phyloP scores from a whole-genome alignment of 2,797 vertebrate species.

The Xenops minutus region DNA sequence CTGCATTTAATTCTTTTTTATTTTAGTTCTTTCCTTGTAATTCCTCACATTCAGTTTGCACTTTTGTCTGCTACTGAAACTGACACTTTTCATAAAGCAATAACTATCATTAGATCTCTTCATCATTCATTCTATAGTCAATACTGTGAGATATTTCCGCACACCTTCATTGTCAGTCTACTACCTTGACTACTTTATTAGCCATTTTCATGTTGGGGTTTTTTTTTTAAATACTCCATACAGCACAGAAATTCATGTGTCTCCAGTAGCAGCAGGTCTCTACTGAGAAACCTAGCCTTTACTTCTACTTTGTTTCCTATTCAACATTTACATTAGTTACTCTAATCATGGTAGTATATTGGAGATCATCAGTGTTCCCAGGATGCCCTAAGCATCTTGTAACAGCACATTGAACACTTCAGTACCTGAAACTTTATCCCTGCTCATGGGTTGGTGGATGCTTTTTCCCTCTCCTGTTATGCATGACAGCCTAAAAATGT shows the following conservation, averaged over 20 bases:
- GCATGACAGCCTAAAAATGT: neutral
- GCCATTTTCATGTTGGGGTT: neutral
- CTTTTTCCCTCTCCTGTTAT: neutral
- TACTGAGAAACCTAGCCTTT: neutral
- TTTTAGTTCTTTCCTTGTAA: neutral
- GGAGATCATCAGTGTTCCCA: neutral
- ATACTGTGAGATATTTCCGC: neutral
- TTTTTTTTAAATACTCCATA: neutral
- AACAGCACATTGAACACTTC: rapidly evolving
- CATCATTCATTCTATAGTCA: neutral
- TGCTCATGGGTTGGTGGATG: neutral
- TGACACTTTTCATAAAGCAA: neutral
- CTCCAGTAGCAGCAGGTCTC: neutral
- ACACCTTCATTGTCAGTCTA: neutral
- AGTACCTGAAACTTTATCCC: neutral
- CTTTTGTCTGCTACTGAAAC: neutral
- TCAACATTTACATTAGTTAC: neutral
- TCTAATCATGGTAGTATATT: neutral
- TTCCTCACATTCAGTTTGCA: neutral
- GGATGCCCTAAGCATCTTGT: neutral
- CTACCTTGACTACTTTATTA: neutral
- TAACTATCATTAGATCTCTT: neutral
- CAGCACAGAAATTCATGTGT: neutral
- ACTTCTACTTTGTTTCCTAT: neutral
- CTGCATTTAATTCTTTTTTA: neutral